Percentiles rank a stretch among this genome's conserved stretches.
phyloP scores from a whole-genome alignment of 2,888 invertebrate species.

The Euproctis similis region DNA sequence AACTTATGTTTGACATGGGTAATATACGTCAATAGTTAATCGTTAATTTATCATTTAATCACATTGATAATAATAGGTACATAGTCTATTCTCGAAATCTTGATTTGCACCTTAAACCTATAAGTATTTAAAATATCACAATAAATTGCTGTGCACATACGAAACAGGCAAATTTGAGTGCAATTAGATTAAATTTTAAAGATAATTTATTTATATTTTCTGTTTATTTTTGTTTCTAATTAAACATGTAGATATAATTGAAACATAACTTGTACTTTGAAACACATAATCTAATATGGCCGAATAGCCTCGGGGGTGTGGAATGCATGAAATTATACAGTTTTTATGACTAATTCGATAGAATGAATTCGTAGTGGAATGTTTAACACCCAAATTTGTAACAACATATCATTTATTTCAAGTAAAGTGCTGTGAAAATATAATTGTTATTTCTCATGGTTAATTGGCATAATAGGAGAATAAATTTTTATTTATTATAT shows the following conservation, averaged over 20 bases:
- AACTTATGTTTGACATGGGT: conserved; percentile 33
- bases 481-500: too few relatives aligned
- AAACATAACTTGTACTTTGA: conserved; percentile 3
- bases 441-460: too few relatives aligned
- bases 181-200: conserved; percentile 66
- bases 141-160: conserved; percentile 76
- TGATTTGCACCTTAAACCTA: conserved; percentile 69
- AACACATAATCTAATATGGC: conserved; percentile 15
- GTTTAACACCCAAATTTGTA: conserved; percentile 2
- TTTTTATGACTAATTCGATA: conserved; percentile 8
- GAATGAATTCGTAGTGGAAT: conserved; percentile 5
- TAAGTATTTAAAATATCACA: conserved; percentile 75
- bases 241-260: conserved; percentile 30
- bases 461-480: too few relatives aligned
- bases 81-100: conserved; percentile 64
- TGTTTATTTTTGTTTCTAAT: too few relatives aligned
- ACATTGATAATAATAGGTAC: conserved; percentile 60
- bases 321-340: conserved; percentile 6
- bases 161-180: conserved; percentile 76
- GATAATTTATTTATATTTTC: conserved; percentile 51
- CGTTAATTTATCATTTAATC: conserved; percentile 56
- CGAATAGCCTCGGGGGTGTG: conserved; percentile 28
- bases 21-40: conserved; percentile 30
- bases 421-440: too few relatives aligned
- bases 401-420: too few relatives aligned